Evolutionary conservation across 2,113 vertebrate species (phyloP).

Genomic region (Ornithorhynchus anatinus): DNA sequence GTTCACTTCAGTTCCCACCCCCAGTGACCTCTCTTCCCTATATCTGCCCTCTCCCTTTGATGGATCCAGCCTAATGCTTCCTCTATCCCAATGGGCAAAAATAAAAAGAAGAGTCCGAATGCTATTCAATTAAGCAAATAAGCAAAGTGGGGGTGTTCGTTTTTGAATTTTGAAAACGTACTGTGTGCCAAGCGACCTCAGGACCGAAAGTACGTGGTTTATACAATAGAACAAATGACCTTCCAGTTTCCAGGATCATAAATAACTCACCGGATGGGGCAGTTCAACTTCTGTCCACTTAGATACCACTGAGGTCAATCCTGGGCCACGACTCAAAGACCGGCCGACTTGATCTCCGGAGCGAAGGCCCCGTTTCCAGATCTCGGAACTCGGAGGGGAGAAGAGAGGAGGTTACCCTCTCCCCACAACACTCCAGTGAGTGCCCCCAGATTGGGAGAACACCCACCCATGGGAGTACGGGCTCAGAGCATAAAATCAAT

Average conservation of each 20-base stretch:
- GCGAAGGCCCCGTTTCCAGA: not conserved
- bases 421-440: too few species aligned
- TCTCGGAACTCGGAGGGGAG: not conserved
- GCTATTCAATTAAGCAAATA: constrained; percentile 50
- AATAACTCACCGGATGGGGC: constrained; percentile 20
- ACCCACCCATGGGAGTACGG: too few species aligned
- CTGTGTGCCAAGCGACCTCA: constrained; percentile 23
- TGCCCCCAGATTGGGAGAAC: too few species aligned
- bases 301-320: not conserved
- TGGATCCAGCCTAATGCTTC: constrained; percentile 13
- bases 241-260: constrained; percentile 18
- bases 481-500: too few species aligned
- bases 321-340: not conserved
- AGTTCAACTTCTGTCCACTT: not conserved
- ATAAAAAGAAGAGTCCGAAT: constrained; percentile 27
- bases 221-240: not conserved
- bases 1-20: constrained; percentile 10
- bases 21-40: not conserved
- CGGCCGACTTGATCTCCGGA: not conserved
- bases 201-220: constrained; percentile 45
- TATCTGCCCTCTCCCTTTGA: not conserved
- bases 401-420: too few species aligned
- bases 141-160: constrained; percentile 10
- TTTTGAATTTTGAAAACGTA: constrained; percentile 8
- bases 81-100: constrained; percentile 12